These are phyloP conservation scores for Lordiphosa collinella DNA, from an alignment of 1,140 invertebrate species.

Conservation along the genomic window DNA sequence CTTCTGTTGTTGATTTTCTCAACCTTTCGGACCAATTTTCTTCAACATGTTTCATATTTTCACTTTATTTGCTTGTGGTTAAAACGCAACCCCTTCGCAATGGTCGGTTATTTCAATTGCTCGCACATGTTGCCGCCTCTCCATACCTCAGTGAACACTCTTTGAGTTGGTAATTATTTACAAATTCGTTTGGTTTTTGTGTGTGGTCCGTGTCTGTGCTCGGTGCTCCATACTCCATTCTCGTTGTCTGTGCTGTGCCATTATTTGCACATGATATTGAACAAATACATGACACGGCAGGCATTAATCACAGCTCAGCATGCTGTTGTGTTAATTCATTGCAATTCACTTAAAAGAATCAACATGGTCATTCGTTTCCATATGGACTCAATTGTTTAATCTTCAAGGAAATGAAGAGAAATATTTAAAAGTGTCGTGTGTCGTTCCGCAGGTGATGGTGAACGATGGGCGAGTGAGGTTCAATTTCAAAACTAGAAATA, in stretches of 20 bases:
- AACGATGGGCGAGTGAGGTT: too few species aligned
- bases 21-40: too few species aligned
- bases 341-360: constrained; percentile 18
- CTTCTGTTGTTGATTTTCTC: too few species aligned
- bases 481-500: too few species aligned
- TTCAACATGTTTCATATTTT: too few species aligned
- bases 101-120: background rate
- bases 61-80: too few species aligned
- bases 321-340: constrained; percentile 18
- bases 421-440: too few species aligned
- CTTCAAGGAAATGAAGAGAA: too few species aligned
- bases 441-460: too few species aligned
- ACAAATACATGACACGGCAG: background rate
- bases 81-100: too few species aligned
- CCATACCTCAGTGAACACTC: too few species aligned
- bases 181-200: constrained; percentile 2
- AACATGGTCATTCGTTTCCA: background rate
- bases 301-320: constrained; percentile 19
- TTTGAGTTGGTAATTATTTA: background rate
- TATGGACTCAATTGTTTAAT: background rate
- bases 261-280: background rate
- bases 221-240: too few species aligned
- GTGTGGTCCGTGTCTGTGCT: background rate
- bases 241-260: background rate
- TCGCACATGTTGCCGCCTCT: background rate